Conservation (phyloP, 2,888 invertebrate genomes). For the Tyria jacobaeae region DNA sequence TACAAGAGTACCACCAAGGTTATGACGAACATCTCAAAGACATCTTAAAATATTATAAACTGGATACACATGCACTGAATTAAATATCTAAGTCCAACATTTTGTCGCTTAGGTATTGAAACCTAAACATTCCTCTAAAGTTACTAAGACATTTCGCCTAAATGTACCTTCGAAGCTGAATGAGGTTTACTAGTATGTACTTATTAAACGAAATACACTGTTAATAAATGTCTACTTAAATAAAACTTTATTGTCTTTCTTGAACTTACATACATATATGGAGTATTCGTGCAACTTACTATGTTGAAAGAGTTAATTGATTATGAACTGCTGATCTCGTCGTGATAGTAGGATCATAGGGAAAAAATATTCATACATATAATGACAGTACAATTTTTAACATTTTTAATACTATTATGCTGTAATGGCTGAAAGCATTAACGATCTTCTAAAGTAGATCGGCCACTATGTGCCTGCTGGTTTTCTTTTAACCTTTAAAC, state of each 20-base stretch:
- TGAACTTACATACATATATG: no score
- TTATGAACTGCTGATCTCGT: background rate
- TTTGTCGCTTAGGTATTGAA: background rate
- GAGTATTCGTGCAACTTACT: background rate
- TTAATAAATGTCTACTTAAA: background rate
- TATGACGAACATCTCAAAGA: background rate
- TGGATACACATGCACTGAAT: background rate
- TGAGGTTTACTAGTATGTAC: background rate
- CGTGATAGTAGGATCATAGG: background rate
- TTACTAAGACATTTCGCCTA: background rate
- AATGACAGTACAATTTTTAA: background rate
- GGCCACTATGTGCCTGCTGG: no score
- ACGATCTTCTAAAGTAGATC: background rate
- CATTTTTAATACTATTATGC: background rate
- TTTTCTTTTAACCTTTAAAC: no score
- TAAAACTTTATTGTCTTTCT: background rate
- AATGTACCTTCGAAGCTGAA: background rate
- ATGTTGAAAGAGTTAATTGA: background rate
- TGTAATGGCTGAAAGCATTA: background rate
- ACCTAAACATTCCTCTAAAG: background rate
- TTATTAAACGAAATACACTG: background rate
- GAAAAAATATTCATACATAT: background rate
- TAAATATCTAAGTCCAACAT: background rate
- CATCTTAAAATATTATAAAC: background rate
- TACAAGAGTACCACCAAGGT: background rate